phyloP scores from a whole-genome alignment of 2,888 invertebrate genomes.

The Andrena hattorfiana region DNA sequence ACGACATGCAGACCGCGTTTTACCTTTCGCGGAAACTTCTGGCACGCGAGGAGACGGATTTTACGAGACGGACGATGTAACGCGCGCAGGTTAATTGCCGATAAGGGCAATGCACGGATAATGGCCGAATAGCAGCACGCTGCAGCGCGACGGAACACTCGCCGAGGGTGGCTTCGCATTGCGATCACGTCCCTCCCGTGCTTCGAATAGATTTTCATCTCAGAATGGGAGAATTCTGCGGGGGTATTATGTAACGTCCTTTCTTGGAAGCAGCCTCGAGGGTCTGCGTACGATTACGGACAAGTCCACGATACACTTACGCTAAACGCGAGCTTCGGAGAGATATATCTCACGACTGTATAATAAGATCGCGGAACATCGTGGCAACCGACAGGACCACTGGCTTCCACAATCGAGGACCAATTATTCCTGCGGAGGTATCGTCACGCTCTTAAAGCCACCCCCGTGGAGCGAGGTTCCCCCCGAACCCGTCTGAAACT shows the following conservation, averaged over 20 bases:
- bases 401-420: not conserved
- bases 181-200: slow-evolving; percentile 40
- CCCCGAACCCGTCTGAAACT: slow-evolving; percentile 24
- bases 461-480: not conserved
- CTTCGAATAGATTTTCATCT: slow-evolving; percentile 15
- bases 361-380: too few species aligned
- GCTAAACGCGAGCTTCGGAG: too few species aligned
- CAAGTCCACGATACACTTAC: too few species aligned
- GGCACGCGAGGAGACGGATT: slow-evolving; percentile 70
- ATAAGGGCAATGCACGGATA: slow-evolving; percentile 66
- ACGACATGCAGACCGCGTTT: slow-evolving; percentile 80
- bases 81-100: slow-evolving; percentile 65
- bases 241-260: too few species aligned
- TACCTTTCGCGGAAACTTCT: slow-evolving; percentile 78
- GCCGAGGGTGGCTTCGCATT: slow-evolving; percentile 25
- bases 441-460: not conserved
- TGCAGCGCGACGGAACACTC: slow-evolving; percentile 39
- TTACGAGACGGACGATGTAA: slow-evolving; percentile 62
- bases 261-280: too few species aligned
- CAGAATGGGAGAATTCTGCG: not conserved
- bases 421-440: not conserved
- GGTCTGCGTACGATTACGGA: too few species aligned
- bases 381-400: too few species aligned
- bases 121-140: slow-evolving; percentile 58
- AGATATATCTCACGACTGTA: too few species aligned